Evolutionary conservation across 2,888 invertebrate species (phyloP).

Genomic region (Melitaea athalia): DNA sequence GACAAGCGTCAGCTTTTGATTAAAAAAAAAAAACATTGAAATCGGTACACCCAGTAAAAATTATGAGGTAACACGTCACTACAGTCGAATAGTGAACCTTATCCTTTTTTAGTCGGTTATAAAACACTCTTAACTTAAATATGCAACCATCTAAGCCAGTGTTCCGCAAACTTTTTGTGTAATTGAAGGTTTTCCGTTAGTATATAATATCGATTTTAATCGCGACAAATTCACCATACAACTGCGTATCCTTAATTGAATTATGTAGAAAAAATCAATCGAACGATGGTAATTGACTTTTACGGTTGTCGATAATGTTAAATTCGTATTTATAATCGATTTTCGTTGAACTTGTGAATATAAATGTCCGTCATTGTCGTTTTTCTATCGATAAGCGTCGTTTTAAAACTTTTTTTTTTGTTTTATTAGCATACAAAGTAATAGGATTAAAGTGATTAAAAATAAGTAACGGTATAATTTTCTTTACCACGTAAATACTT

Average conservation of each 20-base stretch:
- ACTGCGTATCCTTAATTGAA: constrained; percentile 5
- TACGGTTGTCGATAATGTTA: constrained; percentile 14
- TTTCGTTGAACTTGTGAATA: background rate
- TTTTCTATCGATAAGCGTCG: background rate
- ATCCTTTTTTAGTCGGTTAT: background rate
- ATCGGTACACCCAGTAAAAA: too few relatives aligned
- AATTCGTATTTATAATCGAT: constrained; percentile 9
- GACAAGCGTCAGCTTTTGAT: too few relatives aligned
- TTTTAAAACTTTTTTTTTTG: too few relatives aligned
- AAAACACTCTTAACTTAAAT: constrained; percentile 48
- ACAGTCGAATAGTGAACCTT: too few relatives aligned
- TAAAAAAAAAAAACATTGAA: too few relatives aligned
- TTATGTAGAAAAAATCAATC: constrained; percentile 14
- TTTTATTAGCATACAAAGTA: background rate
- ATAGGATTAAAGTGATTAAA: too few relatives aligned
- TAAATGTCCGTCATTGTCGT: background rate
- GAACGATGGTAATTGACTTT: constrained; percentile 18
- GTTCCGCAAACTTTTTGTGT: too few relatives aligned
- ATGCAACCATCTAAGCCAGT: constrained; percentile 1
- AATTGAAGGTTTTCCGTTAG: constrained; percentile 15
- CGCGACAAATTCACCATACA: background rate
- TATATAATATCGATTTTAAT: constrained; percentile 11
- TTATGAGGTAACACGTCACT: too few relatives aligned
- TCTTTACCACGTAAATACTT: too few relatives aligned
- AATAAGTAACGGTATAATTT: too few relatives aligned